Evolutionary conservation across 2,888 invertebrate genomes (phyloP).

Genomic region (Megaustenia siamemsis): DNA sequence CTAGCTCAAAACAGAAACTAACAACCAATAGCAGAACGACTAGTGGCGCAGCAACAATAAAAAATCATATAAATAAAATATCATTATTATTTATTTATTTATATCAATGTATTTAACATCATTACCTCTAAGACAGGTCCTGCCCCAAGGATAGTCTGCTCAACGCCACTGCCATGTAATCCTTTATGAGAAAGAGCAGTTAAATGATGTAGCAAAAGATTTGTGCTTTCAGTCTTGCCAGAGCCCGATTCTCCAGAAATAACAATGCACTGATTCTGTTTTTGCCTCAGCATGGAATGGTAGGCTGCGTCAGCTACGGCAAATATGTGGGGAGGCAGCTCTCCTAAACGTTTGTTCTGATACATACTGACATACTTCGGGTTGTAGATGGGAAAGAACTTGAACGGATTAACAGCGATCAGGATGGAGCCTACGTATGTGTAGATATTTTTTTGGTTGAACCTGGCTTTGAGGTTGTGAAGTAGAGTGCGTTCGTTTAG

Average conservation of each 20-base stretch:
- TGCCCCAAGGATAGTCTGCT: slow-evolving; percentile 96
- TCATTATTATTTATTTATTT: too few relatives aligned
- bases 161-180: slow-evolving; percentile 93
- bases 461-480: slow-evolving; percentile 91
- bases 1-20: too few relatives aligned
- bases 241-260: slow-evolving; percentile 96
- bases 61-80: too few relatives aligned
- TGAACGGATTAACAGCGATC: slow-evolving; percentile 93
- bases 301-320: slow-evolving; percentile 96
- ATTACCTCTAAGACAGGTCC: slow-evolving; percentile 93
- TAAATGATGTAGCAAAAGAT: slow-evolving; percentile 95
- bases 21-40: too few relatives aligned
- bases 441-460: slow-evolving; percentile 95
- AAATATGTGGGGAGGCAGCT: slow-evolving; percentile 97
- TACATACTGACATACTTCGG: slow-evolving; percentile 97
- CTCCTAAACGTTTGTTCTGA: slow-evolving; percentile 93
- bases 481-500: slow-evolving; percentile 94
- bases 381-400: slow-evolving; percentile 97
- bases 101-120: too few relatives aligned
- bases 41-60: too few relatives aligned
- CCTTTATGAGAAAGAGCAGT: slow-evolving; percentile 94
- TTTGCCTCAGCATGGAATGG: slow-evolving; percentile 94
- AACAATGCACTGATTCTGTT: slow-evolving; percentile 95
- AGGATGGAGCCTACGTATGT: slow-evolving; percentile 97
- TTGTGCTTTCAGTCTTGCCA: slow-evolving; percentile 97